Evolutionary conservation across 2,113 vertebrate species (phyloP).

Genomic region (Labeo catla): DNA sequence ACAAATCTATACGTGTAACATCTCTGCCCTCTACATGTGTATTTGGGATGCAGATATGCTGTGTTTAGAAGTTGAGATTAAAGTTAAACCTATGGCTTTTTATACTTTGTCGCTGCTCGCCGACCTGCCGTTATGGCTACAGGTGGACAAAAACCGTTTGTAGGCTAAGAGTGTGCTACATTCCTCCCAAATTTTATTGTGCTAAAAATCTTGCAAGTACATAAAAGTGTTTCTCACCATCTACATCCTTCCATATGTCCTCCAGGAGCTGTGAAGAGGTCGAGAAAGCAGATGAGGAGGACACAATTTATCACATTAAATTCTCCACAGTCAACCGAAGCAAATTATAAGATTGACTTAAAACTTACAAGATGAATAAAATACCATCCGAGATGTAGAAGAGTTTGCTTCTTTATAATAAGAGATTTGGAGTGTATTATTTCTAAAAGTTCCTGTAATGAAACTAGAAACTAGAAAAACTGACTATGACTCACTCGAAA

Average conservation of each 20-base stretch:
- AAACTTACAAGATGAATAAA: too few relatives aligned
- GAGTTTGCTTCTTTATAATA: too few relatives aligned
- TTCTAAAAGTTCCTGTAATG: too few relatives aligned
- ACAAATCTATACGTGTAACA: neutral
- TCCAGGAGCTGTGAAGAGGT: constrained; percentile 84
- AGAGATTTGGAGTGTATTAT: too few relatives aligned
- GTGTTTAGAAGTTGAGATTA: constrained; percentile 88
- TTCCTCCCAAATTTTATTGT: too few relatives aligned
- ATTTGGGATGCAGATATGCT: constrained; percentile 92
- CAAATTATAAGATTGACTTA: too few relatives aligned
- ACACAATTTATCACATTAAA: constrained; percentile 87
- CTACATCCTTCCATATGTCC: neutral
- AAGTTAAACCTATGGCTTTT: constrained; percentile 71
- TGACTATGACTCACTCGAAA: too few relatives aligned
- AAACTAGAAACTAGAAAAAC: too few relatives aligned
- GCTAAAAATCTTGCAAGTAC: neutral
- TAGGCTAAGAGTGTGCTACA: neutral
- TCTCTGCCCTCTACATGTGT: constrained; percentile 78
- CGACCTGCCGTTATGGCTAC: constrained; percentile 82
- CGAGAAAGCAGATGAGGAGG: constrained; percentile 87
- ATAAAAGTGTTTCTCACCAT: neutral
- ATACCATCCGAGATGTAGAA: too few relatives aligned
- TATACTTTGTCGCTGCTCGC: constrained; percentile 87
- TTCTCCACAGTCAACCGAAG: constrained; percentile 75
- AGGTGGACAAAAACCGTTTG: constrained; percentile 88